These are phyloP conservation scores for Helleia helle DNA, from an alignment of 2,888 invertebrate species.

Conservation along the genomic window DNA sequence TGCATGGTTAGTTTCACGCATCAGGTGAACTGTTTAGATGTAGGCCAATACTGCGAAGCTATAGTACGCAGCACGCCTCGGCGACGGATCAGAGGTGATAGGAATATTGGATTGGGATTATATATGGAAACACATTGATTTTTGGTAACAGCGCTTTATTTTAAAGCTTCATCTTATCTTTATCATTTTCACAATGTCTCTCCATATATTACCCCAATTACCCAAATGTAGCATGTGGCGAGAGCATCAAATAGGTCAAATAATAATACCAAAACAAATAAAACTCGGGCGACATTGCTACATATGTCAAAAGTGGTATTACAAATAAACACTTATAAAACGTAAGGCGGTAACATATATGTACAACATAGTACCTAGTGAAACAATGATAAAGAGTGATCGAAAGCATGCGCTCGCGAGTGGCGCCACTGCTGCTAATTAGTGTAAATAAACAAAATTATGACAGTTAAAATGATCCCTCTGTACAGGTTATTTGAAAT, in stretches of 20 bases:
- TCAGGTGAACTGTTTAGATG: background rate
- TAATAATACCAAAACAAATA: conserved; percentile 54
- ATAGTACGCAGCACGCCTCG: background rate
- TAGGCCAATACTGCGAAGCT: conserved; percentile 3
- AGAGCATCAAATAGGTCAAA: conserved; percentile 58
- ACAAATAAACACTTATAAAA: conserved; percentile 72
- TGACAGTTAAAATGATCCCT: conserved; percentile 42
- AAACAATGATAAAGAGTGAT: conserved; percentile 65
- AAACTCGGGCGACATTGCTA: conserved; percentile 71
- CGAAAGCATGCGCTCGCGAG: conserved; percentile 31
- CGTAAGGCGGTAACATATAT: conserved; percentile 72
- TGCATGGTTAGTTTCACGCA: conserved; percentile 15
- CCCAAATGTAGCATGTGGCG: conserved; percentile 74
- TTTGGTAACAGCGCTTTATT: conserved; percentile 81
- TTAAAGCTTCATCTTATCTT: conserved; percentile 75
- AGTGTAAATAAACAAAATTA: conserved; percentile 31
- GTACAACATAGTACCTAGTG: conserved; percentile 67
- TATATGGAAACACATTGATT: conserved; percentile 80
- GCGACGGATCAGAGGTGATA: conserved; percentile 25
- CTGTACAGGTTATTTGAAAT: conserved; percentile 45
- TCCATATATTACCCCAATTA: conserved; percentile 80
- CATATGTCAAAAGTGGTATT: conserved; percentile 76
- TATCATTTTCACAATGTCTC: conserved; percentile 79
- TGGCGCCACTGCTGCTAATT: conserved; percentile 24
- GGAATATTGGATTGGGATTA: conserved; percentile 45